Conservation (phyloP, 2,113 vertebrate genomes). For the Corythornis madagascariensis region DNA sequence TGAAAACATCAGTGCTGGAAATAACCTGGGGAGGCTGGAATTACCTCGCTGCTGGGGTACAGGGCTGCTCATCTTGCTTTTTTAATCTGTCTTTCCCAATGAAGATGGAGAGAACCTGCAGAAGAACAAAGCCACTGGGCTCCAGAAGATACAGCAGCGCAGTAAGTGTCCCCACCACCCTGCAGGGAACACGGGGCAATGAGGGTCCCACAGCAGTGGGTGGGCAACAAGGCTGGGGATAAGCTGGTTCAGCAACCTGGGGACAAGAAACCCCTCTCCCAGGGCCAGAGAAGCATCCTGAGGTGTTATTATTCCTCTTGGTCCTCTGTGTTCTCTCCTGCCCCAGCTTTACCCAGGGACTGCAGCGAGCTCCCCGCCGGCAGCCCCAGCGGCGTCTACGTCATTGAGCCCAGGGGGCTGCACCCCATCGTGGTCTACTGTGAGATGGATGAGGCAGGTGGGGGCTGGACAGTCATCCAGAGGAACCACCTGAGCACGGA, state of each 20-base stretch:
- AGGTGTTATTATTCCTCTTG: neutral
- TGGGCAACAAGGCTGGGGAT: neutral
- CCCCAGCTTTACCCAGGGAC: neutral
- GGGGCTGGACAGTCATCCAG: neutral
- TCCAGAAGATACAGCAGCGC: fast-evolving
- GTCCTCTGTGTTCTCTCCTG: neutral
- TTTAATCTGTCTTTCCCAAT: neutral
- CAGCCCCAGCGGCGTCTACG: neutral
- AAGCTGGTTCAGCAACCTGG: neutral
- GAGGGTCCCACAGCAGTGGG: neutral
- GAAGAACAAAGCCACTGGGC: neutral
- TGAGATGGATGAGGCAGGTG: neutral
- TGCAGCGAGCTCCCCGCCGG: neutral
- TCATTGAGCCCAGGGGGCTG: neutral
- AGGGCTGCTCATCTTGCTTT: neutral
- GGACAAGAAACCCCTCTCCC: neutral
- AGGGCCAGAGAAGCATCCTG: neutral
- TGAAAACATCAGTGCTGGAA: neutral
- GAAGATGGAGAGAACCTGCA: neutral
- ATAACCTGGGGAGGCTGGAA: neutral
- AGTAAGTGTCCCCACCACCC: neutral
- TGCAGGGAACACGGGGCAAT: neutral
- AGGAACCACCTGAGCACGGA: neutral
- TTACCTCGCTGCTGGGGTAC: neutral
- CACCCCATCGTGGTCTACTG: neutral